A percentile compares a stretch with the other conserved stretches of the same genome.
Evolutionary conservation across 2,888 invertebrate species (phyloP).

Genomic region (Oscheius onirici): DNA sequence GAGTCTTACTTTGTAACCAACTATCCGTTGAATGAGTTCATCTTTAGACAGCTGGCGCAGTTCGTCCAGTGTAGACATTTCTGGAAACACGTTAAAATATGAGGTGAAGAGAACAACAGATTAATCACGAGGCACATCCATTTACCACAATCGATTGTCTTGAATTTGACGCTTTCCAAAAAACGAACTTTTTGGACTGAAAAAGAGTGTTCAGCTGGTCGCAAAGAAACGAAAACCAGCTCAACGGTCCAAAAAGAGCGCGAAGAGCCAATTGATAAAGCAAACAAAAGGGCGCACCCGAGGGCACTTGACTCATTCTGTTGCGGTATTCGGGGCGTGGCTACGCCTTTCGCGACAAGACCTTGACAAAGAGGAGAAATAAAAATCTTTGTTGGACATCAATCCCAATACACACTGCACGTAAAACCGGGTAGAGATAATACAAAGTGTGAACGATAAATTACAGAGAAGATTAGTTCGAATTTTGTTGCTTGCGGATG

Average conservation of each 20-base stretch:
- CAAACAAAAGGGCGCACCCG: neutral
- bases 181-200: neutral
- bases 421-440: constrained; percentile 5
- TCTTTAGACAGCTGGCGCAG: constrained; percentile 2
- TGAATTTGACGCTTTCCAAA: no score
- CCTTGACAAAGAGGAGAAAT: neutral
- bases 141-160: no score
- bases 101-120: neutral
- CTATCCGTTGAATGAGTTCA: constrained; percentile 15
- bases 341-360: constrained; percentile 1
- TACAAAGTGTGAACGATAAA: constrained; percentile 4
- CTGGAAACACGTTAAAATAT: neutral
- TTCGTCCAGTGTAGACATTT: constrained; percentile 2
- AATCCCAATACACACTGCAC: neutral
- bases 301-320: neutral
- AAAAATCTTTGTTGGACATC: no score
- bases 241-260: neutral
- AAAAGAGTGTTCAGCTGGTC: neutral
- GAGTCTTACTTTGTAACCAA: constrained; percentile 8
- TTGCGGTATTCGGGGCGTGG: constrained; percentile 11
- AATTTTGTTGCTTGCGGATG: neutral
- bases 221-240: neutral
- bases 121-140: neutral
- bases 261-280: neutral
- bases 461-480: constrained; percentile 2